Conservation (phyloP, 64 coral and sea anemone species). For the Acropora tenuis region DNA sequence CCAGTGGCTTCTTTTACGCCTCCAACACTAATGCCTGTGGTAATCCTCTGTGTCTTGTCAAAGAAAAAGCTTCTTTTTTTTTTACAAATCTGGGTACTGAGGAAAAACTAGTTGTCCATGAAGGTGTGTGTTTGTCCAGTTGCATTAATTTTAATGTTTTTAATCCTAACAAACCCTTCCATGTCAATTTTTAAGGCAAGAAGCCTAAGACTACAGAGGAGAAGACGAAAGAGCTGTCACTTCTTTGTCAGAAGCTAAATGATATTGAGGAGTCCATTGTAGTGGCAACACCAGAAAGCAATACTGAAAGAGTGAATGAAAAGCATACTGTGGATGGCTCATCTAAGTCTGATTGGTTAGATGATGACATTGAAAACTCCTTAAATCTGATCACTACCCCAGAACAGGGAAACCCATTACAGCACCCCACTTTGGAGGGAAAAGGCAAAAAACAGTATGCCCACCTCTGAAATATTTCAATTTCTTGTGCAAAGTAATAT, state of each 20-base stretch:
- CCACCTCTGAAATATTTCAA: constrained; percentile 35
- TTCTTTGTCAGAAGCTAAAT: neutral
- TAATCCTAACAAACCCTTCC: neutral
- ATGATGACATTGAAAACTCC: constrained; percentile 16
- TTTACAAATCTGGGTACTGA: too few species aligned
- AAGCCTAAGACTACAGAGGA: neutral
- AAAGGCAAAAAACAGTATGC: constrained; percentile 10
- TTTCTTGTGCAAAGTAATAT: constrained; percentile 29
- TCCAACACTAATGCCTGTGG: too few species aligned
- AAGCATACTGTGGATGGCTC: neutral
- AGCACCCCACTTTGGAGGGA: constrained; percentile 48
- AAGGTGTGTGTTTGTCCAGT: too few species aligned
- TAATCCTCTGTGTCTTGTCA: too few species aligned
- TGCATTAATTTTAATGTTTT: neutral
- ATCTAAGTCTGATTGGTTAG: constrained; percentile 7
- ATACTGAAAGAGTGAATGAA: constrained; percentile 15
- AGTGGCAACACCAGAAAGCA: neutral
- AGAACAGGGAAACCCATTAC: constrained; percentile 13
- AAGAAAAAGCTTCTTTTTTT: too few species aligned
- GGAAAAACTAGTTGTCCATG: too few species aligned
- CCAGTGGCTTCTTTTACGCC: too few species aligned
- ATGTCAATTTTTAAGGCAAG: neutral
- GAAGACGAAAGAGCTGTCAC: neutral
- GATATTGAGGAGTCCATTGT: constrained; percentile 18
- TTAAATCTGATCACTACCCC: neutral